Conservation (phyloP, 2,113 vertebrate genomes). For the Epinephelus fuscoguttatus region DNA sequence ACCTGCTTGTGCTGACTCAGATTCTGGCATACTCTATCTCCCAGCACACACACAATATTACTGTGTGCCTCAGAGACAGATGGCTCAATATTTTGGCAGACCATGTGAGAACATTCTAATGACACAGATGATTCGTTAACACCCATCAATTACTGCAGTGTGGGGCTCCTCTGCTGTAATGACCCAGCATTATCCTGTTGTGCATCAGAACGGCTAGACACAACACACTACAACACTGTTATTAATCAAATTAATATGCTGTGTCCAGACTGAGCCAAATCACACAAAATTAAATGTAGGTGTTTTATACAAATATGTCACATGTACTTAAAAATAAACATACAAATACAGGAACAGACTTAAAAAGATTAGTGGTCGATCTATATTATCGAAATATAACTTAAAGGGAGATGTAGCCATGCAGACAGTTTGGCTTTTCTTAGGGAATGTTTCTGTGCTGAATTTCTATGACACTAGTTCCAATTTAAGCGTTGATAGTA, state of each 20-base stretch:
- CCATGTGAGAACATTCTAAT: constrained; percentile 16
- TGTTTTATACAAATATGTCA: not conserved
- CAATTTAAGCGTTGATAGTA: not conserved
- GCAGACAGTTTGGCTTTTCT: not conserved
- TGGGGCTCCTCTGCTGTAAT: constrained; percentile 14
- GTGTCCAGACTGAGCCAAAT: not conserved
- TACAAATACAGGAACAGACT: not conserved
- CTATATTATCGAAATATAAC: not conserved
- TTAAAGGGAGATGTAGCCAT: not conserved
- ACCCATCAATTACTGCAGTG: constrained; percentile 19
- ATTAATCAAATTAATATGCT: not conserved
- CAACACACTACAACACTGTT: not conserved
- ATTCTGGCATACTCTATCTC: not conserved
- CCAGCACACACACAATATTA: constrained; percentile 1
- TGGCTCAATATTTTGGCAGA: constrained; percentile 35
- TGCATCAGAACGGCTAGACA: not conserved
- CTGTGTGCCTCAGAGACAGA: constrained; percentile 28
- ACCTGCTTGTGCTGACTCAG: constrained; percentile 49
- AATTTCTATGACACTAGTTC: not conserved
- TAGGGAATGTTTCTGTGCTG: not conserved
- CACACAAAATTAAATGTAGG: not conserved
- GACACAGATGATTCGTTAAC: constrained; percentile 22
- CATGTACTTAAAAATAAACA: not conserved
- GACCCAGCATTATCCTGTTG: constrained; percentile 16
- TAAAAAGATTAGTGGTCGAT: no score